phyloP scores from a whole-genome alignment of 2,888 invertebrate species.

The Scaptomyza polygonia region DNA sequence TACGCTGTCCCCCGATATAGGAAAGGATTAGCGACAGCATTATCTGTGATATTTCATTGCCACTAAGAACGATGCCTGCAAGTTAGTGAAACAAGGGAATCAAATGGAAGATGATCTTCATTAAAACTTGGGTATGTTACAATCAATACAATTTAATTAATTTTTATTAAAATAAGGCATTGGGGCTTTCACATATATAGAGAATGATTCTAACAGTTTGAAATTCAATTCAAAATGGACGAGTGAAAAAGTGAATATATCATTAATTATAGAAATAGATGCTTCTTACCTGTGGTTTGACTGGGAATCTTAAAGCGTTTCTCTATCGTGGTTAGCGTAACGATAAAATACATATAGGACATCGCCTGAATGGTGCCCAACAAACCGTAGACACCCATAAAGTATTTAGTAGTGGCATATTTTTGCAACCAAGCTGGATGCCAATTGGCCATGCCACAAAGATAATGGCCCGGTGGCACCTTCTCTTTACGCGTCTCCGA shows the following conservation, averaged over 20 bases:
- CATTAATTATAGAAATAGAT: slow-evolving; percentile 27
- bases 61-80: slow-evolving; percentile 87
- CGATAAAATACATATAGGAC: slow-evolving; percentile 88
- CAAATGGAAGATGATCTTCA: background rate
- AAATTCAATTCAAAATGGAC: too few species aligned
- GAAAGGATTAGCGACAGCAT: slow-evolving; percentile 87
- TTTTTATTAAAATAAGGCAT: background rate
- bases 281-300: slow-evolving; percentile 86
- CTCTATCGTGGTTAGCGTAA: slow-evolving; percentile 88
- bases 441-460: slow-evolving; percentile 86
- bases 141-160: background rate
- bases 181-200: too few species aligned
- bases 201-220: too few species aligned
- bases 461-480: slow-evolving; percentile 61
- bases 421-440: slow-evolving; percentile 87
- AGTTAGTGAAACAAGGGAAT: background rate
- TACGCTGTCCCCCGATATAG: slow-evolving; percentile 88
- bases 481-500: slow-evolving; percentile 53
- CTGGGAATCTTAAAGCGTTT: slow-evolving; percentile 89
- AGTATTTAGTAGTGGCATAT: slow-evolving; percentile 86
- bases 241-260: slow-evolving; percentile 1
- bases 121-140: background rate
- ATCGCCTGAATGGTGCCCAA: slow-evolving; percentile 88
- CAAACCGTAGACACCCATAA: slow-evolving; percentile 87
- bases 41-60: slow-evolving; percentile 89